A percentile compares a stretch with the other conserved stretches of the same genome.
Evolutionary conservation across 2,888 invertebrate genomes (phyloP).

Genomic region (Steinernema carpocapsae): DNA sequence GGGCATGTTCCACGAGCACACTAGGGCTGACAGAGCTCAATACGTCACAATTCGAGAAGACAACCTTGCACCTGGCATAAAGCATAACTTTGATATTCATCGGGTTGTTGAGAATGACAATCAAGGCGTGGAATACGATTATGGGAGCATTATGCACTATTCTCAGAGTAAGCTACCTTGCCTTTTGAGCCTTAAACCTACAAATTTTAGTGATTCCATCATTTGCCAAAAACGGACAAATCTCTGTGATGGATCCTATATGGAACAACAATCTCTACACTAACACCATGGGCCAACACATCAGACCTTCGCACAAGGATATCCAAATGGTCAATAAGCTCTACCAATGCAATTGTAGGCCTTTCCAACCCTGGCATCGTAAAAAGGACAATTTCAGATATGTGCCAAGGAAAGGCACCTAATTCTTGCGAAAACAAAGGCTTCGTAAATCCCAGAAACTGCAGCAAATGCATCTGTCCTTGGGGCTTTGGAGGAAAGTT

Average conservation of each 20-base stretch:
- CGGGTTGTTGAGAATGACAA: conserved; percentile 60
- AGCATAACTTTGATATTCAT: conserved; percentile 53
- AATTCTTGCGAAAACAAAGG: conserved; percentile 44
- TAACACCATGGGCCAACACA: conserved; percentile 49
- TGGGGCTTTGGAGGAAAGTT: conserved; percentile 58
- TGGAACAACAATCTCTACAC: conserved; percentile 46
- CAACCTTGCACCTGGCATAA: conserved; percentile 34
- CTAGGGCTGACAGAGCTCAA: conserved; percentile 56
- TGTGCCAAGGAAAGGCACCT: no score
- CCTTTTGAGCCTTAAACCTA: no score
- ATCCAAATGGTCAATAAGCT: no score
- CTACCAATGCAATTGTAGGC: conserved; percentile 39
- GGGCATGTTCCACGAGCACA: conserved; percentile 61
- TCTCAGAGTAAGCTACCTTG: conserved; percentile 28
- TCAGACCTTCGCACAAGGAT: conserved; percentile 50
- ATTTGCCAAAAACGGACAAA: not conserved
- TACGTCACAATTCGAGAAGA: conserved; percentile 3
- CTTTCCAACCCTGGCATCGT: no score
- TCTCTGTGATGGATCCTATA: not conserved
- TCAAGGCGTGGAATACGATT: conserved; percentile 62
- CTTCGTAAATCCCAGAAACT: conserved; percentile 56
- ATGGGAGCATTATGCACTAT: conserved; percentile 48
- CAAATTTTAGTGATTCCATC: not conserved
- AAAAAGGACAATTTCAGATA: no score
- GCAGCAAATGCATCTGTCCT: conserved; percentile 58